A percentile compares a stretch with the other conserved stretches of the same genome.
Evolutionary conservation across 2,797 vertebrate species (phyloP).

Genomic region (Tamandua tetradactyla): DNA sequence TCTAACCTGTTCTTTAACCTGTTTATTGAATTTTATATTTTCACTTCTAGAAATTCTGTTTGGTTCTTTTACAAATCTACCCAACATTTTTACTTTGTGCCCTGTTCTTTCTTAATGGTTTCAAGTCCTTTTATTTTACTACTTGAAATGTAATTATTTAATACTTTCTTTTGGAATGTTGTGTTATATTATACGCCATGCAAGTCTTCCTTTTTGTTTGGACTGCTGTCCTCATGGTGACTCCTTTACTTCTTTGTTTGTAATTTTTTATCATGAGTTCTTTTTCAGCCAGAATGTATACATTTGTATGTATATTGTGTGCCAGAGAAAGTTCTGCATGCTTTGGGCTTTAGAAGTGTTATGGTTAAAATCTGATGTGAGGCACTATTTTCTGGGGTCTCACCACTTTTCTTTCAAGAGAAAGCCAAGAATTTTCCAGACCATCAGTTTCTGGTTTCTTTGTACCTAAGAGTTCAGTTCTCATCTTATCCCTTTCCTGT

Average conservation of each 20-base stretch:
- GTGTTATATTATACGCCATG: not conserved
- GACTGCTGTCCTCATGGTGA: not conserved
- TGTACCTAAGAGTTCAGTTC: too few species aligned
- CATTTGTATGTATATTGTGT: not conserved
- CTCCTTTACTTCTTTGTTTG: not conserved
- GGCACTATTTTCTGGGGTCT: too few species aligned
- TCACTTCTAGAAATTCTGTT: slow-evolving; percentile 25
- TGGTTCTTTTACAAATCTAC: not conserved
- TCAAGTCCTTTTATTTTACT: slow-evolving; percentile 17
- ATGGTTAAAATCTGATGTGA: too few species aligned
- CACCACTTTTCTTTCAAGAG: too few species aligned
- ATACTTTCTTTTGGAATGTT: not conserved
- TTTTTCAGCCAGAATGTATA: slow-evolving; percentile 24
- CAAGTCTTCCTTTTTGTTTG: not conserved
- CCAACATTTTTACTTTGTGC: not conserved
- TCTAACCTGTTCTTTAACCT: not conserved
- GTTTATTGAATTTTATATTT: slow-evolving; percentile 22
- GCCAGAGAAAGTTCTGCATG: not conserved
- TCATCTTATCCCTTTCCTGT: too few species aligned
- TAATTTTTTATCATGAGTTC: not conserved
- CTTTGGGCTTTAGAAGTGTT: not conserved
- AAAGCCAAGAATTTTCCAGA: too few species aligned
- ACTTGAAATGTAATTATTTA: not conserved
- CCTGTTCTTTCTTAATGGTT: not conserved
- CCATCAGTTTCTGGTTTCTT: too few species aligned